Base-by-base conservation (phyloP, 1,140 invertebrate genomes). In the Drosophila repleta region DNA sequence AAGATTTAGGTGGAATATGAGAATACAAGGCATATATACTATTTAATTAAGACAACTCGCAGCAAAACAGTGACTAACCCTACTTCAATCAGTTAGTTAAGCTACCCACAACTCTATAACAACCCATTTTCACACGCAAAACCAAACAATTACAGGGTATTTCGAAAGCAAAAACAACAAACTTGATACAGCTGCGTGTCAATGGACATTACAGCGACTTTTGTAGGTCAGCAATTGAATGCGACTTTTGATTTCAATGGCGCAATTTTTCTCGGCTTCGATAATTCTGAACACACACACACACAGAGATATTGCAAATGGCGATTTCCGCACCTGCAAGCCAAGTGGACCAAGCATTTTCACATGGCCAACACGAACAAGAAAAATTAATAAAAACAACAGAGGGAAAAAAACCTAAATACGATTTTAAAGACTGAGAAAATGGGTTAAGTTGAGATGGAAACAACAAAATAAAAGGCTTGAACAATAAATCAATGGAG, bases 221-320 rank as follows among this genome's bases (percentile, higher is more conserved):
- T 84, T 85, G 60, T 76, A 78, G 80, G 81, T 80, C 81, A 85
- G 32, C 61, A 65, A 52, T 79, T 64, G 66, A 75, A 49, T 51
- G 62, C 53, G 49, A 81, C 78, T 81, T 49, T 81, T 81, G 78
- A 57, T 81, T 81, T 81, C 78, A 65, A 81, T 82, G 66, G 79
- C 74, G 79, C 60, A 81, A 81, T 58, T 58, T 60, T 62, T 55
- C 26, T 58, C n/a, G 20, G 18, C 26, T 52, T 52, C 21, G 21
- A 53, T 35, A 15, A 13, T 41, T 39, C 37, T 41, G 8, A 41
- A 10, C 24, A 29, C 4, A 20, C 45, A 39, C n/a, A 49, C 37
- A 24, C 24, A 18, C 1, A 21, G 32, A 39, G 15, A 49, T 41
- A 24, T 49, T 11, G 46, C 8, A 26, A 61, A 67, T 53, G 20